Base-by-base conservation (phyloP, 2,797 vertebrate species). In the Poliocrania exsul region DNA sequence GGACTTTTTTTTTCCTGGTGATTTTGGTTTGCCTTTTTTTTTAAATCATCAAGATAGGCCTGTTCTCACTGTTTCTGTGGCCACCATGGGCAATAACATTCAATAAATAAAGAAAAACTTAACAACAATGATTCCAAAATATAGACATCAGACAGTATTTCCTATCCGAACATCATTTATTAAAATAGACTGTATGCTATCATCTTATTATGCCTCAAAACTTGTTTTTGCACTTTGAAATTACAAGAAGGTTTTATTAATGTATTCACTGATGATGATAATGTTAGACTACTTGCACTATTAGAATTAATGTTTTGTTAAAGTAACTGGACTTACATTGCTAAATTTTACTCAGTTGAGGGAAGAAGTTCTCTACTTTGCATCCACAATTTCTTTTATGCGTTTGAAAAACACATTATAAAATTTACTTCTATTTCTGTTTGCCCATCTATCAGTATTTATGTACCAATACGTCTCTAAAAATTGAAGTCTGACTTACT, bases 161-260 rank as follows among this genome's bases (percentile, higher is more conserved):
- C 86, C 85, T 84, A 69, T 86, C 66, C 67, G 86, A 96, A 88
- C 37, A 86, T 85, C 42, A 87, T 94, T 94, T 95, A 92, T 81
- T 95, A 92, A 92, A 97, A 86, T 44, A 89, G 85, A 91, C 56
- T 3, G 4, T 65, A 86, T 57, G 62, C 57, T 88, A 91, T 42
- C 74, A 40, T 88, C 84, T 81, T 84, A 90, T 88, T 94, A 95
- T 71, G 70, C 90, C 96, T 92, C 90, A 94, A 96, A 96, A 96
- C 90, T 90, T 94, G 49, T 12, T 93, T 94, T 93, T 96, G 78
- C 90, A 82, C 75, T 84, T 40, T 82, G 82, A 94, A 95, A 97
- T 97, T 47, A 93, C 61, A 88, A 94, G 94, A 97, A 93, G 83
- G 56, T 93, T 93, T 94, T 86, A 91, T 93, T 96, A 96, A 75